Evolutionary conservation across 2,113 vertebrate species (phyloP).

Genomic region (Mionectes macconnelli): DNA sequence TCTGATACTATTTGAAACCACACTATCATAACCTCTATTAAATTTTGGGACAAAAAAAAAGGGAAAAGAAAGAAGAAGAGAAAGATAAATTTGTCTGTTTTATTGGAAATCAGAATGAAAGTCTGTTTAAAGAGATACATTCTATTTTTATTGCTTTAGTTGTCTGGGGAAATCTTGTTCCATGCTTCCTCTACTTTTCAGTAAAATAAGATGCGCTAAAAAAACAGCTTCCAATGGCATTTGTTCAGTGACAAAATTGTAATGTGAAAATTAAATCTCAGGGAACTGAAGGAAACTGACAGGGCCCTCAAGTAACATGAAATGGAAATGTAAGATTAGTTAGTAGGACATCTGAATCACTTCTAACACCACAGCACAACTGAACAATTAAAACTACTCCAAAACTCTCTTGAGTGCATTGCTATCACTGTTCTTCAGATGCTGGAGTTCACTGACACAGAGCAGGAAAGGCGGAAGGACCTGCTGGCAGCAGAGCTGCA

Average conservation of each 20-base stretch:
- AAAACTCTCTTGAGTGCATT: not conserved
- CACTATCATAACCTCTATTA: conserved; percentile 12
- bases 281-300: not conserved
- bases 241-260: not conserved
- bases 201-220: not conserved
- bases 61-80: not conserved
- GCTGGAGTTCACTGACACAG: not conserved
- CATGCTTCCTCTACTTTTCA: not conserved
- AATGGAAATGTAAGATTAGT: not conserved
- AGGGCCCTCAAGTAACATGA: not conserved
- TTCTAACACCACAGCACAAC: not conserved
- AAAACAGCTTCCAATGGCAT: not conserved
- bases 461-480: not conserved
- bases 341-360: not conserved
- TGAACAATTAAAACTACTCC: not conserved
- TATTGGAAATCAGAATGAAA: conserved; percentile 20
- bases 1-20: conserved; percentile 48
- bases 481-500: not conserved
- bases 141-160: conserved; percentile 24
- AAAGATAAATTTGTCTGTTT: conserved; percentile 49
- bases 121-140: conserved; percentile 19
- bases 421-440: not conserved
- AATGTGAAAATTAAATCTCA: not conserved
- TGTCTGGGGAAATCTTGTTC: conserved; percentile 14
- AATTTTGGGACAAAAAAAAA: not conserved